Percentiles rank a stretch among this genome's conserved stretches.
phyloP scores from a whole-genome alignment of 2,888 invertebrate species.

The Priocnemis perturbator region DNA sequence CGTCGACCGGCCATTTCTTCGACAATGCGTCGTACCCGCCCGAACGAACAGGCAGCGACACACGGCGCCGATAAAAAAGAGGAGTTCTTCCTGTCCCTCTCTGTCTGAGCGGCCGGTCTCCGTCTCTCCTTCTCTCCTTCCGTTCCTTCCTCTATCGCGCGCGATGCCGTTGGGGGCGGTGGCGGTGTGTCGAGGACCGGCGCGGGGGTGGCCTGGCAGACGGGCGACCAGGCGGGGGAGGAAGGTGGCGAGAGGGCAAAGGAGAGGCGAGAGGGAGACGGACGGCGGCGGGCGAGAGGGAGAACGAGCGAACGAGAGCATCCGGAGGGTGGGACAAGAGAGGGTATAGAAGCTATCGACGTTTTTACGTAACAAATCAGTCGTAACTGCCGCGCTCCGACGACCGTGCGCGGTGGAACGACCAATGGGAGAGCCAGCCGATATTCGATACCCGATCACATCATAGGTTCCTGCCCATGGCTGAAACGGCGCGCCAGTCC shows the following conservation, averaged over 20 bases:
- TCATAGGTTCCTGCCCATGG: constrained; percentile 70
- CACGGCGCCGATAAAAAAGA: constrained; percentile 72
- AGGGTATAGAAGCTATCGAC: constrained; percentile 74
- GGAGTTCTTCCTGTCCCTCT: constrained; percentile 53
- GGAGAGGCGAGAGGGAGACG: not conserved
- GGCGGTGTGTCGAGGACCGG: constrained; percentile 59
- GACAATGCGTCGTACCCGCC: constrained; percentile 71
- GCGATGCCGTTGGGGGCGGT: constrained; percentile 57
- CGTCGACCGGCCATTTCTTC: constrained; percentile 73
- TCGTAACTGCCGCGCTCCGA: constrained; percentile 72
- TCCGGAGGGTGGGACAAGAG: constrained; percentile 58
- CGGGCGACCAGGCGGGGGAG: constrained; percentile 33
- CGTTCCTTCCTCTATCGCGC: constrained; percentile 55
- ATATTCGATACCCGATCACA: constrained; percentile 75
- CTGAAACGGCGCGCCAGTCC: constrained; percentile 69
- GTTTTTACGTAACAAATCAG: constrained; percentile 76
- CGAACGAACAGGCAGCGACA: constrained; percentile 68
- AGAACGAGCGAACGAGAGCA: constrained; percentile 10
- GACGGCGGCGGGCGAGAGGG: not conserved
- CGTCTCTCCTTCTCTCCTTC: constrained; percentile 51
- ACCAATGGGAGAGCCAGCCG: constrained; percentile 74
- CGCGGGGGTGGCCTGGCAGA: constrained; percentile 55
- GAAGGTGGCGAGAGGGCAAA: constrained; percentile 4
- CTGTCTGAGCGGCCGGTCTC: constrained; percentile 48
- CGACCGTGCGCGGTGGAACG: constrained; percentile 70